A percentile compares a stretch with the other conserved stretches of the same genome.
Conservation (phyloP, 2,113 vertebrate genomes). For the Thalassoma bifasciatum region DNA sequence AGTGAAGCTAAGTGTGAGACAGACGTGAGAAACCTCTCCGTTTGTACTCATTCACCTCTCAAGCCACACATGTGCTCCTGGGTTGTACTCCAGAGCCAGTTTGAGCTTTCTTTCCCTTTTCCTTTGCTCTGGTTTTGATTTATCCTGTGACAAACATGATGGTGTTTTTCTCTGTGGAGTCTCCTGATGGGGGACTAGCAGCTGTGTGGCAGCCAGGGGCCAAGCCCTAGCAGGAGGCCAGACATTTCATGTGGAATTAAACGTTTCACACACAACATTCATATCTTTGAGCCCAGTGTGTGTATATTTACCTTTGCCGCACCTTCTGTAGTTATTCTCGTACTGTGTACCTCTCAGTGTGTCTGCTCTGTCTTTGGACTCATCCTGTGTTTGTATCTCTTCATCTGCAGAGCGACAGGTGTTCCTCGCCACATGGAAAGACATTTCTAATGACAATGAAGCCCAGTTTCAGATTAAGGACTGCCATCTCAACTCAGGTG, state of each 20-base stretch:
- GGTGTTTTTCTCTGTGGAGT: conserved; percentile 29
- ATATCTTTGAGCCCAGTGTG: not conserved
- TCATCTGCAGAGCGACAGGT: conserved; percentile 90
- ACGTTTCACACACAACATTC: not conserved
- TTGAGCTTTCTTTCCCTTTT: not conserved
- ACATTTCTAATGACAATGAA: conserved; percentile 97
- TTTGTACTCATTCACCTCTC: not conserved
- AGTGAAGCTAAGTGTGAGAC: conserved; percentile 1
- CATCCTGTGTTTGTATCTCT: conserved; percentile 35
- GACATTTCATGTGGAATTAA: conserved; percentile 8
- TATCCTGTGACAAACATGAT: conserved; percentile 31
- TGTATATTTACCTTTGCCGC: not conserved
- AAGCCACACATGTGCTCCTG: conserved; percentile 8
- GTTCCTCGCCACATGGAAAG: conserved; percentile 98
- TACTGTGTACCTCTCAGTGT: not conserved
- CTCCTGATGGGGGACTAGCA: conserved; percentile 31
- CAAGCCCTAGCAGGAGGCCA: conserved; percentile 44
- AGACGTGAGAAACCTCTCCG: conserved; percentile 3
- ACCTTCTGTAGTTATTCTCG: not conserved
- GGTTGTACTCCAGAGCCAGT: not conserved
- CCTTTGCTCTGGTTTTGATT: conserved; percentile 27
- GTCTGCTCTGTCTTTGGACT: conserved; percentile 6
- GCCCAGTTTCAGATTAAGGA: conserved; percentile 97
- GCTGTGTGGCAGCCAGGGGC: conserved; percentile 38
- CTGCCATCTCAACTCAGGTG: conserved; percentile 92